phyloP scores from a whole-genome alignment of 2,113 vertebrate genomes.

The Forbesichthys agassizii region DNA sequence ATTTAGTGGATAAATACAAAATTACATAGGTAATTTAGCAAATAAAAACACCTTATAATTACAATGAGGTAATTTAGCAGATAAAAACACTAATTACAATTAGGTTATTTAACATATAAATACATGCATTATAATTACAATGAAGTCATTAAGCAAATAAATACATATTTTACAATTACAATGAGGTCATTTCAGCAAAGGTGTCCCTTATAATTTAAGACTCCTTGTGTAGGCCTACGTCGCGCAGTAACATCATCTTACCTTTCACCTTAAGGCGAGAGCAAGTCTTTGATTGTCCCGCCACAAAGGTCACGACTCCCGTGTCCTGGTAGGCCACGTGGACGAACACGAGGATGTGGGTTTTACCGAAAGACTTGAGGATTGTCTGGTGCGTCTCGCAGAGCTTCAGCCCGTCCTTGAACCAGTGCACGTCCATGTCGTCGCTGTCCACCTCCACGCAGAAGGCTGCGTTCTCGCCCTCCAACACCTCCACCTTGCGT shows the following conservation, averaged over 20 bases:
- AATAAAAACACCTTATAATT: no score
- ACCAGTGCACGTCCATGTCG: constrained; percentile 84
- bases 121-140: no score
- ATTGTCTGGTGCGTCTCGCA: constrained; percentile 77
- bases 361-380: constrained; percentile 89
- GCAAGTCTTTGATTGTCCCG: constrained; percentile 83
- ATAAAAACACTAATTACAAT: no score
- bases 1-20: no score
- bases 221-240: no score
- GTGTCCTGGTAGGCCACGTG: constrained; percentile 86
- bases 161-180: no score
- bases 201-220: no score
- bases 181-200: no score
- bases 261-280: constrained; percentile 92
- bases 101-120: no score
- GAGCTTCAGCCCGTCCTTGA: constrained; percentile 82
- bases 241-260: constrained; percentile 45
- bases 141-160: no score
- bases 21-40: no score
- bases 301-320: constrained; percentile 84
- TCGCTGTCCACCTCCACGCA: constrained; percentile 86
- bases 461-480: constrained; percentile 91
- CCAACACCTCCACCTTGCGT: constrained; percentile 88
- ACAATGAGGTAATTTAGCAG: no score
- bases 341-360: constrained; percentile 90